These are phyloP conservation scores for Dicroscelio sp. DNA, from an alignment of 2,888 invertebrate species.

Conservation along the genomic window DNA sequence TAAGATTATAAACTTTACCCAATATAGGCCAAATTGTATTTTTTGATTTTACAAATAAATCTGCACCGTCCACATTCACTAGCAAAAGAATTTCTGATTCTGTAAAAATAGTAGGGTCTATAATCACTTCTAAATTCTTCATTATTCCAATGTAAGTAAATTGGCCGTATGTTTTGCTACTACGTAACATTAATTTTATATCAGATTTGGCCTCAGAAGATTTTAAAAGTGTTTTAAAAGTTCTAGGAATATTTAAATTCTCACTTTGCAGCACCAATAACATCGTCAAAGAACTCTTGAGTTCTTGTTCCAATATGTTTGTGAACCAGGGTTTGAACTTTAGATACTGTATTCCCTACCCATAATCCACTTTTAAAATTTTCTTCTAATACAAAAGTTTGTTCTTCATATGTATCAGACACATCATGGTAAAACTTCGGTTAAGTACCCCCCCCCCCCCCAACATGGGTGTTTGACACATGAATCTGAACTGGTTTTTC, in stretches of 20 bases:
- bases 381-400: too few relatives aligned
- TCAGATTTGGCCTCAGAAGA: too few relatives aligned
- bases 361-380: too few relatives aligned
- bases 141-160: background rate
- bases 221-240: too few relatives aligned
- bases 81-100: background rate
- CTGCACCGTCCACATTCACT: background rate
- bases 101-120: background rate
- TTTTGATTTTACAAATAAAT: background rate
- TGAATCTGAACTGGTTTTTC: too few relatives aligned
- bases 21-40: background rate
- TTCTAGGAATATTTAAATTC: too few relatives aligned
- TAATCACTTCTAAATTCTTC: background rate
- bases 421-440: too few relatives aligned
- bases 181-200: background rate
- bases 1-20: background rate
- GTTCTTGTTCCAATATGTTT: background rate
- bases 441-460: too few relatives aligned
- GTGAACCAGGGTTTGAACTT: background rate
- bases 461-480: too few relatives aligned
- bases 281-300: background rate
- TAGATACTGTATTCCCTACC: background rate
- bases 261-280: too few relatives aligned
- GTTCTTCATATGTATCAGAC: too few relatives aligned
- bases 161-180: background rate